These are phyloP conservation scores for Corythaixoides concolor DNA, from an alignment of 2,113 vertebrate genomes.

Conservation along the genomic window DNA sequence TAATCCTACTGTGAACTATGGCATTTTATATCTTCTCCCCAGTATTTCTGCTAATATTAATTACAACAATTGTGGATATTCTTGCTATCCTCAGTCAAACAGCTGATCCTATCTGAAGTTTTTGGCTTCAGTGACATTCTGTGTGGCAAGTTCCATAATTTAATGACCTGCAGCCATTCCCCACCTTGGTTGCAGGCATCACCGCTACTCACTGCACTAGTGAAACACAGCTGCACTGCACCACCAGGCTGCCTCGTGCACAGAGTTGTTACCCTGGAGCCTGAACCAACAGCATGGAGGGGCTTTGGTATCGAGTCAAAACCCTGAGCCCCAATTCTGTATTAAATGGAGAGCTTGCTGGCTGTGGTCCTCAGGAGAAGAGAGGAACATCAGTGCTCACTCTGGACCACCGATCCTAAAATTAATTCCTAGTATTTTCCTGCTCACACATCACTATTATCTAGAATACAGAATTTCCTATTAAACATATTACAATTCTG, in stretches of 20 bases:
- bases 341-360: background rate
- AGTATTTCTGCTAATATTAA: background rate
- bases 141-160: background rate
- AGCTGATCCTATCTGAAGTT: background rate
- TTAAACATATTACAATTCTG: background rate
- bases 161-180: background rate
- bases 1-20: background rate
- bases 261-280: background rate
- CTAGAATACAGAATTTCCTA: background rate
- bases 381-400: background rate
- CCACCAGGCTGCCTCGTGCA: background rate
- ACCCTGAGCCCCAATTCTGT: background rate
- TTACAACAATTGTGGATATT: background rate
- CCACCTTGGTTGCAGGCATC: background rate
- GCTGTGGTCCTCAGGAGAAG: background rate
- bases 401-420: background rate
- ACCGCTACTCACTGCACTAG: background rate
- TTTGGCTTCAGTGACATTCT: background rate
- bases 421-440: background rate
- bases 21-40: background rate
- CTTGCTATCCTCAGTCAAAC: background rate
- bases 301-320: background rate
- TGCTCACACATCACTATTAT: background rate
- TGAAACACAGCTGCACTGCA: background rate
- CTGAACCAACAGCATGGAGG: background rate